Base-by-base conservation (phyloP, 2,797 vertebrate genomes). In the Tenualosa ilisha region DNA sequence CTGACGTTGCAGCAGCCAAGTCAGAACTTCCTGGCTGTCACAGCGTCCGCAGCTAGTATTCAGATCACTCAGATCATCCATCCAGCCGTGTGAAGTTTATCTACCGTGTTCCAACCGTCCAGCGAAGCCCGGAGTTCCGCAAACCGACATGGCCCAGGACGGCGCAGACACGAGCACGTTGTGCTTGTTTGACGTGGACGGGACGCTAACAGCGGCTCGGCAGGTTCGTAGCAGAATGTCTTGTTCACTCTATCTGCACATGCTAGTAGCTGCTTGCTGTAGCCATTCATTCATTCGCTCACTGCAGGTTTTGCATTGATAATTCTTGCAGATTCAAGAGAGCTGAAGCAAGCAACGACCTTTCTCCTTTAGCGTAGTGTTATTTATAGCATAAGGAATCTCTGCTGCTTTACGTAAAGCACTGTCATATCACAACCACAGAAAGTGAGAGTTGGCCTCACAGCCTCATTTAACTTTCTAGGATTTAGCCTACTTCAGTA, bases 131-230 rank as follows among this genome's bases (percentile, higher is more conserved):
- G 54, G 17, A 56, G 54, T 20, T 6, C 31, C 13, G 17, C 13
- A 43, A 6, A 22, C 65, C 26, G 85, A 84, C 46, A 97, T 97
- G 96, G 93, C 84, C 6, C 72, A 20, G 1, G 7, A 83, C 6
- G 15, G 43, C 0, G 40, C 86, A 88, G 94, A 91, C 26, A 8
- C 85, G 0, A 83, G 72, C 0, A 94, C 85, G 0, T 93, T 99
- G 0, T 98, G 97, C 83, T 94, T 99, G 2, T 99, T 99, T 89
- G 97, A 99, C 61, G 97, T 99, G 83, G 98, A 98, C 85, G 98
- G 98, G 1, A 99, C 97, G 43, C 91, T 99, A 9, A 99, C 98
- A 0, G 95, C 95, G 0, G 96, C 98, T 20, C 96, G 98, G 43
- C 97, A 98, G 97, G 98, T 97, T 90, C 89, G 94, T 83, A 13